Percentiles rank a stretch among this genome's conserved stretches.
Evolutionary conservation across 1,140 invertebrate genomes (phyloP).

Genomic region (Bombyx mandarina): DNA sequence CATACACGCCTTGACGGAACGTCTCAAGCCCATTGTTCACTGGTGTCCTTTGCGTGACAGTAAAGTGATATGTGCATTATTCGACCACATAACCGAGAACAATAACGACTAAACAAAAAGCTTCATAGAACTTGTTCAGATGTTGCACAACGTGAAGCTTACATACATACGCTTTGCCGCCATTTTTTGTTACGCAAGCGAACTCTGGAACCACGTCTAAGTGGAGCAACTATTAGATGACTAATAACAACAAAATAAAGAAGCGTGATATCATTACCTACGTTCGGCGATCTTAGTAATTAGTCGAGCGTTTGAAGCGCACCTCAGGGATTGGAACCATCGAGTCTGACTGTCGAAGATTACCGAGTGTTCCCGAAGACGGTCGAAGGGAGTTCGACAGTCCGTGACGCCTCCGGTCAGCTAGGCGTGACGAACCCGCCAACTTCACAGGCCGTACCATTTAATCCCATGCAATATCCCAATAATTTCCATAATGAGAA

Average conservation of each 20-base stretch:
- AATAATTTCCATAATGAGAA: neutral
- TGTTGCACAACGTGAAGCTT: too few relatives aligned
- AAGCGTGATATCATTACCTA: conserved; percentile 35
- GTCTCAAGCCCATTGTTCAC: conserved; percentile 1
- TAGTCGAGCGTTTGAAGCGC: conserved; percentile 33
- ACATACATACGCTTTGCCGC: too few relatives aligned
- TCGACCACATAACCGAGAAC: conserved; percentile 11
- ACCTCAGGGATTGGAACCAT: conserved; percentile 38
- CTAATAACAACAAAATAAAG: conserved; percentile 17
- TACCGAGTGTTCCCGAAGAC: conserved; percentile 40
- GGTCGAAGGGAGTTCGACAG: conserved; percentile 36
- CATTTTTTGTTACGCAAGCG: neutral
- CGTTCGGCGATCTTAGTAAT: conserved; percentile 44
- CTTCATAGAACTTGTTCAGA: neutral
- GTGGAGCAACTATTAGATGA: conserved; percentile 11
- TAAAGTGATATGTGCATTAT: conserved; percentile 10
- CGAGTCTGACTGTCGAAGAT: conserved; percentile 29
- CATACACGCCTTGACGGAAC: too few relatives aligned
- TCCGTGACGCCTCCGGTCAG: conserved; percentile 39
- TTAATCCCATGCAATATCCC: conserved; percentile 29
- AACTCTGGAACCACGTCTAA: neutral
- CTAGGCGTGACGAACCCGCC: conserved; percentile 39
- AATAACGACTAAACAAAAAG: conserved; percentile 12
- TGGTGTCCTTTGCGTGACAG: neutral
- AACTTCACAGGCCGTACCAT: conserved; percentile 29